Percentiles rank a stretch among this genome's conserved stretches.
phyloP scores from a whole-genome alignment of 2,797 vertebrate genomes.

The Aphelocoma californica region DNA sequence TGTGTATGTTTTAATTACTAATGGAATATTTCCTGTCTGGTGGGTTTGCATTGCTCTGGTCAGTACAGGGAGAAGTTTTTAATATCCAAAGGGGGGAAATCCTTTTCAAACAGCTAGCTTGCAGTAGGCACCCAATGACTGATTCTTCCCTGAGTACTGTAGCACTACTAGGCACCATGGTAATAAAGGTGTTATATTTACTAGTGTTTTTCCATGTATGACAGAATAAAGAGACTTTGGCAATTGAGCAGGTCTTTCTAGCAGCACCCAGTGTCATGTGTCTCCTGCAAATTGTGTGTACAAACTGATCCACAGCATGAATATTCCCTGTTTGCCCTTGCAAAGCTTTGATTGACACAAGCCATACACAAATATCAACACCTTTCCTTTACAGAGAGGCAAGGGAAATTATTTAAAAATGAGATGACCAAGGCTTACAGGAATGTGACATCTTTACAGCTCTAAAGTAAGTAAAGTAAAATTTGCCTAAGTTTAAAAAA shows the following conservation, averaged over 20 bases:
- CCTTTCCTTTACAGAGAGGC: background rate
- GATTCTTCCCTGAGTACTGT: background rate
- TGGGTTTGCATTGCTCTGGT: background rate
- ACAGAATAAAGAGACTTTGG: slow-evolving; percentile 5
- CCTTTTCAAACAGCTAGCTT: background rate
- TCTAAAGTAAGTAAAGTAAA: background rate
- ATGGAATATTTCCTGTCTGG: background rate
- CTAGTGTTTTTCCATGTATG: background rate
- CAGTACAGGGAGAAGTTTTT: background rate
- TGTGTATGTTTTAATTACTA: background rate
- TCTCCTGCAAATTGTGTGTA: slow-evolving; percentile 42
- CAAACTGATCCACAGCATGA: slow-evolving; percentile 62
- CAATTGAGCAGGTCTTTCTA: slow-evolving; percentile 5
- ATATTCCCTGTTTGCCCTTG: slow-evolving; percentile 62
- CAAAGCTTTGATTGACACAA: slow-evolving; percentile 69
- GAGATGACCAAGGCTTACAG: background rate
- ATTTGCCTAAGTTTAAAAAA: background rate
- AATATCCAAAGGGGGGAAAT: background rate
- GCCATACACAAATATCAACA: background rate
- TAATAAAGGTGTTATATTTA: background rate
- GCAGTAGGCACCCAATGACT: background rate
- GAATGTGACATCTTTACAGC: background rate
- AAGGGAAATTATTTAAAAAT: background rate
- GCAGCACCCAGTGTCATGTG: background rate
- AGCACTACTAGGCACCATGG: background rate